Conservation (phyloP, 2,888 invertebrate species). For the Crematogaster levior region DNA sequence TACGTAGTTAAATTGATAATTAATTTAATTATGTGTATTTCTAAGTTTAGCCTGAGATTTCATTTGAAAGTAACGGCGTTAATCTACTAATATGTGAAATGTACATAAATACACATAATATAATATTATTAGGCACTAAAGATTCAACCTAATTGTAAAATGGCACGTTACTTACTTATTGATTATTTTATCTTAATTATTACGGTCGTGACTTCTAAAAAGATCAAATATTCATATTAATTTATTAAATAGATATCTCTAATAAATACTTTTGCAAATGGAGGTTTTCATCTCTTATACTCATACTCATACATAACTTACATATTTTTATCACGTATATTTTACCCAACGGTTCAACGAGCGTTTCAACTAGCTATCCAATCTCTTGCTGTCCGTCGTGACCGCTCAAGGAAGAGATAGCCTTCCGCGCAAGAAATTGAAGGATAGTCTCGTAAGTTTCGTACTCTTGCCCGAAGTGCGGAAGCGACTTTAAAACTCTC, state of each 20-base stretch:
- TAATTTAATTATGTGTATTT: no score
- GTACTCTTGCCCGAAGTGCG: neutral
- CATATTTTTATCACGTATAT: slow-evolving; percentile 4
- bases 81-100: no score
- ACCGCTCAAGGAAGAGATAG: neutral
- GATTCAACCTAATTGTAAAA: no score
- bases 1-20: no score
- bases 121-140: no score
- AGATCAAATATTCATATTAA: neutral
- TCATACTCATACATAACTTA: neutral
- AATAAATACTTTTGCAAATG: neutral
- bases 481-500: slow-evolving; percentile 24
- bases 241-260: neutral
- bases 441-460: slow-evolving; percentile 42
- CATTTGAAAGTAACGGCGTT: no score
- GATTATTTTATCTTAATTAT: no score
- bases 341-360: neutral
- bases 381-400: slow-evolving; percentile 17
- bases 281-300: neutral
- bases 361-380: slow-evolving; percentile 16
- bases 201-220: no score
- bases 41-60: no score
- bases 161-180: no score
- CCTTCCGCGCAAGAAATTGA: slow-evolving; percentile 29
- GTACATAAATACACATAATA: no score